A percentile compares a stretch with the other conserved stretches of the same genome.
These are phyloP conservation scores for Alloplasta piceator DNA, from an alignment of 2,888 invertebrate genomes.

Conservation along the genomic window DNA sequence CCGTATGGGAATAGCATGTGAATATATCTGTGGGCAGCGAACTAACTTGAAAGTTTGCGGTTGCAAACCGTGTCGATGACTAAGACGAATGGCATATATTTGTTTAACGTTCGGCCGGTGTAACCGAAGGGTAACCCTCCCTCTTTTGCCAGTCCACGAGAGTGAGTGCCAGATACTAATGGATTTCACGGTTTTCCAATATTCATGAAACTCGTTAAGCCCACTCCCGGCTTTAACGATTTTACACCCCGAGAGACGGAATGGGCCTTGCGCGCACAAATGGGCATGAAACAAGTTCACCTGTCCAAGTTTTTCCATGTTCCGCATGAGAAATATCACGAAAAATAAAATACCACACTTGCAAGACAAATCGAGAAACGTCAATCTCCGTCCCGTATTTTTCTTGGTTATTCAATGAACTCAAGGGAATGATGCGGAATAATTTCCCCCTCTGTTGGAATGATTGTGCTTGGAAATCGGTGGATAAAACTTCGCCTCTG, in stretches of 20 bases:
- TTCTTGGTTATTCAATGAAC: no score
- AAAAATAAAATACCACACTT: no score
- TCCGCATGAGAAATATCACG: background rate
- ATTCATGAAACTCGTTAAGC: constrained; percentile 62
- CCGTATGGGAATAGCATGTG: no score
- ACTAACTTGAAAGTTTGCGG: constrained; percentile 44
- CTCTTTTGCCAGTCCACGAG: background rate
- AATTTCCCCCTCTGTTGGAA: no score
- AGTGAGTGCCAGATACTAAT: constrained; percentile 51
- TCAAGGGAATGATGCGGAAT: no score
- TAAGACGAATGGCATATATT: constrained; percentile 78
- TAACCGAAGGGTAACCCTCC: background rate
- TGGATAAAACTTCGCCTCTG: no score
- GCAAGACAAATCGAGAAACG: no score
- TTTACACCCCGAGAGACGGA: constrained; percentile 2
- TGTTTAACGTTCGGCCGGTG: constrained; percentile 68
- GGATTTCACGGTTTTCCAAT: constrained; percentile 63
- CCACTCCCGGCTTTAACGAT: constrained; percentile 14
- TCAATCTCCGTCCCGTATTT: no score
- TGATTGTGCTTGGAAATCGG: no score
- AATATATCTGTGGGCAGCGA: constrained; percentile 5
- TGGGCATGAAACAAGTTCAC: background rate
- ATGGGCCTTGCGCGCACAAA: background rate
- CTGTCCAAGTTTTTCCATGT: background rate
- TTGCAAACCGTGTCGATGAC: constrained; percentile 67